Conservation (phyloP, 2,113 vertebrate genomes). For the Pagrus major region DNA sequence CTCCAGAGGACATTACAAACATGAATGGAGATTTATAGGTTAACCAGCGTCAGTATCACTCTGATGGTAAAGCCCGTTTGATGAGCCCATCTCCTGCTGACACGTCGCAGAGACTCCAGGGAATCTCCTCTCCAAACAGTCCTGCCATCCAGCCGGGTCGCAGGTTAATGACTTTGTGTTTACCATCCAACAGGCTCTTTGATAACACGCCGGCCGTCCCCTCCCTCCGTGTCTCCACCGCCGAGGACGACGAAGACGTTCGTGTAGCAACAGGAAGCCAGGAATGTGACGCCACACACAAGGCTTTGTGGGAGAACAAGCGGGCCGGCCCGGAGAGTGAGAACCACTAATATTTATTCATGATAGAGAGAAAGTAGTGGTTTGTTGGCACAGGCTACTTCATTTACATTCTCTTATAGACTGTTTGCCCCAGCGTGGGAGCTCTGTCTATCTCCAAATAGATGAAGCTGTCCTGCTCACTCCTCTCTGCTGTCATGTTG, state of each 20-base stretch:
- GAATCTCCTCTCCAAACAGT: conserved; percentile 75
- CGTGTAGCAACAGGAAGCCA: conserved; percentile 75
- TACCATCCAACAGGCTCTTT: conserved; percentile 73
- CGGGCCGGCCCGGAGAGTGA: conserved; percentile 63
- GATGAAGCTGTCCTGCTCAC: conserved; percentile 82
- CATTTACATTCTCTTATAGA: conserved; percentile 88
- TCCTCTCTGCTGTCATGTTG: conserved; percentile 64
- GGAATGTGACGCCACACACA: conserved; percentile 71
- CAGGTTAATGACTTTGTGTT: conserved; percentile 85
- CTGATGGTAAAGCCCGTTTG: conserved; percentile 59
- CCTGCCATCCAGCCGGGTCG: conserved; percentile 53
- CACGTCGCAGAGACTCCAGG: conserved; percentile 58
- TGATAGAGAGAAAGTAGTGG: conserved; percentile 82
- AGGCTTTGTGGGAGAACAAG: conserved; percentile 70
- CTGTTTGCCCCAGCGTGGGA: conserved; percentile 78
- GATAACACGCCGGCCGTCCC: conserved; percentile 70
- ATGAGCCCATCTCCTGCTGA: conserved; percentile 66
- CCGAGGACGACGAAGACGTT: conserved; percentile 43
- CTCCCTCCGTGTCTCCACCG: conserved; percentile 38
- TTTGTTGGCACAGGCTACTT: conserved; percentile 85
- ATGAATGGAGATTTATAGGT: conserved; percentile 51
- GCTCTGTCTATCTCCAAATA: conserved; percentile 74
- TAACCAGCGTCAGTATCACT: conserved; percentile 49
- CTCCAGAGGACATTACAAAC: conserved; percentile 30
- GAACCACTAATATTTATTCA: conserved; percentile 88